Base-by-base conservation (phyloP, 2,888 invertebrate genomes). In the Acronicta aceris region DNA sequence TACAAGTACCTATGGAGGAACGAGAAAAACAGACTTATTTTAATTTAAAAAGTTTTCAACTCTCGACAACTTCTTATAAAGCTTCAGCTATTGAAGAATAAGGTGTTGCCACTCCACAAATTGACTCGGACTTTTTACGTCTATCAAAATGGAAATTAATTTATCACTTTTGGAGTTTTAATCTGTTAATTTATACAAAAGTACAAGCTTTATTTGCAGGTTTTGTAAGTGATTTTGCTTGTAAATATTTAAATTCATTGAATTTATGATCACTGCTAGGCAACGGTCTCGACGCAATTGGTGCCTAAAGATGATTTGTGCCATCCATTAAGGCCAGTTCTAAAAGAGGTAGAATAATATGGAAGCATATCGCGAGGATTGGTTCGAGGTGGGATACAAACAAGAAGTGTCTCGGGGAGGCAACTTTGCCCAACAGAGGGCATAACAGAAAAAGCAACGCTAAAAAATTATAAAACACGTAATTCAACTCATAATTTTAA, bases 21-120 rank as follows among this genome's bases (percentile, higher is more conserved):
- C 33, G 27, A 57, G 25, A 40, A 55, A 62, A 54, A 63, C 36
- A 43, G 30, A 53, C 51, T 48, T 52, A 53, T 72, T 60, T 68
- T 73, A 62, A 73, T 62, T 71, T 59, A 49, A 63, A 71, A 68
- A 70, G 54, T 70, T 70, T 16, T 17, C n/a, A 54, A 60, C 36
- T 57, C 42, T 42, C 49, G 17, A 46, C 45, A 40, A 52, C 27
- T 71, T 51, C 27, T 36, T 68, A 55, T 55, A 48, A 42, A 69
- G 36, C 47, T 47, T 54, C 27, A 52, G 50, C 53, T 60, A 56
- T 67, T 57, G 46, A 42, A 38, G 42, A 48, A 33, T 40, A 48
- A 53, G 15, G 38, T 73, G 30, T 42, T 50, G 43, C 40, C 51
- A 45, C 53, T 57, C 33, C 17, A 33, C 17, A 58, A 49, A 42